These are phyloP conservation scores for Thelaira solivaga DNA, from an alignment of 2,888 invertebrate genomes.

Conservation along the genomic window DNA sequence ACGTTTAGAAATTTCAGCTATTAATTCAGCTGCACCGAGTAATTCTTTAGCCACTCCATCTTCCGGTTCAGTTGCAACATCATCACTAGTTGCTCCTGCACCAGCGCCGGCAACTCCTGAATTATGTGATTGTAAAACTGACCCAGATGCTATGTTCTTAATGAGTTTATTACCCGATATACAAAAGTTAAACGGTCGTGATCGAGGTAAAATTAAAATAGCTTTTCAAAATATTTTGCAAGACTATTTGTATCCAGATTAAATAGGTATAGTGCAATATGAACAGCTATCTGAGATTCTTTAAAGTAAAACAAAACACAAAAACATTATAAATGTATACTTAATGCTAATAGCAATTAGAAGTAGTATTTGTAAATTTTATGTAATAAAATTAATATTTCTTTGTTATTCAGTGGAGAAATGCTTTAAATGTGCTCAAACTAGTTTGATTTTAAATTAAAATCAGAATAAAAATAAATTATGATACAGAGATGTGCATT, in stretches of 20 bases:
- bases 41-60: slow-evolving; percentile 1
- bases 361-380: slow-evolving; percentile 44
- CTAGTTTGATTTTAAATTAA: slow-evolving; percentile 1
- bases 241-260: slow-evolving; percentile 75
- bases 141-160: slow-evolving; percentile 76
- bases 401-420: not conserved
- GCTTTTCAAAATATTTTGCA: slow-evolving; percentile 76
- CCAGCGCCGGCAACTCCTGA: slow-evolving; percentile 64
- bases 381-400: slow-evolving; percentile 10
- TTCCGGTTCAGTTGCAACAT: not conserved
- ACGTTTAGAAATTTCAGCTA: slow-evolving; percentile 47
- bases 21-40: slow-evolving; percentile 35
- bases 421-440: slow-evolving; percentile 59
- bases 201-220: slow-evolving; percentile 76
- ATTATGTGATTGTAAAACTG: slow-evolving; percentile 75
- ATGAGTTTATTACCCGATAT: slow-evolving; percentile 76
- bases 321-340: slow-evolving; percentile 62
- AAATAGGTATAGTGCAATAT: slow-evolving; percentile 49
- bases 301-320: slow-evolving; percentile 10
- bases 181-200: slow-evolving; percentile 74
- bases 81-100: slow-evolving; percentile 3
- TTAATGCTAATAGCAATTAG: slow-evolving; percentile 60
- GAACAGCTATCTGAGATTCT: slow-evolving; percentile 46
- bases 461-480: not conserved
- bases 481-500: too few species aligned